Conservation (phyloP, 2,113 vertebrate species). For the Alexandromys fortis region DNA sequence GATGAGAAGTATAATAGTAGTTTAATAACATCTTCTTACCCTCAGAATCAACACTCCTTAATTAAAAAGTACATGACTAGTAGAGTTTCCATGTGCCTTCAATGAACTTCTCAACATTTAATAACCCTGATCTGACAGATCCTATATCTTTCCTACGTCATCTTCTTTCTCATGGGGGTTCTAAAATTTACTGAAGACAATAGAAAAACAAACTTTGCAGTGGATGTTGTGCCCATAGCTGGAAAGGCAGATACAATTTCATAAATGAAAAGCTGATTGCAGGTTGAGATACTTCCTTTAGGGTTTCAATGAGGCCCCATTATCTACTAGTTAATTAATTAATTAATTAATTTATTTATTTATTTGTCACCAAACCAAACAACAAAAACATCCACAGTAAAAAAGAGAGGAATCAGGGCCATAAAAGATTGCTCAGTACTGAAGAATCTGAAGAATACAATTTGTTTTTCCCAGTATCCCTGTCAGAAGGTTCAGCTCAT, state of each 20-base stretch:
- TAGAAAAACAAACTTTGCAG: background rate
- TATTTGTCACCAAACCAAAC: no score
- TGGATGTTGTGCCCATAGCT: background rate
- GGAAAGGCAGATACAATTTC: background rate
- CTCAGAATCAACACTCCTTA: background rate
- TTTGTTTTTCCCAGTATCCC: background rate
- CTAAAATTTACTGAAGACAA: background rate
- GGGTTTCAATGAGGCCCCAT: background rate
- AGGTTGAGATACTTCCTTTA: no score
- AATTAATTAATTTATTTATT: no score
- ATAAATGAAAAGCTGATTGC: background rate
- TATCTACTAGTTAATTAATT: background rate
- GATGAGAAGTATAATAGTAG: background rate
- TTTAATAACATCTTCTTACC: background rate
- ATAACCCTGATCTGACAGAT: background rate
- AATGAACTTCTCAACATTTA: background rate
- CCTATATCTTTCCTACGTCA: background rate
- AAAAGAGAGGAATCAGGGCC: background rate
- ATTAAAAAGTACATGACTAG: background rate
- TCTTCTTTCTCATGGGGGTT: background rate
- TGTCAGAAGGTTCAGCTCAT: background rate
- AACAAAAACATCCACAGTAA: background rate
- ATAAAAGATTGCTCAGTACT: background rate
- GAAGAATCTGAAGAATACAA: background rate
- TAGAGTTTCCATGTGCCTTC: background rate